These are phyloP conservation scores for Mandrillus leucophaeus DNA, from an alignment of 2,113 vertebrate species.

Conservation along the genomic window DNA sequence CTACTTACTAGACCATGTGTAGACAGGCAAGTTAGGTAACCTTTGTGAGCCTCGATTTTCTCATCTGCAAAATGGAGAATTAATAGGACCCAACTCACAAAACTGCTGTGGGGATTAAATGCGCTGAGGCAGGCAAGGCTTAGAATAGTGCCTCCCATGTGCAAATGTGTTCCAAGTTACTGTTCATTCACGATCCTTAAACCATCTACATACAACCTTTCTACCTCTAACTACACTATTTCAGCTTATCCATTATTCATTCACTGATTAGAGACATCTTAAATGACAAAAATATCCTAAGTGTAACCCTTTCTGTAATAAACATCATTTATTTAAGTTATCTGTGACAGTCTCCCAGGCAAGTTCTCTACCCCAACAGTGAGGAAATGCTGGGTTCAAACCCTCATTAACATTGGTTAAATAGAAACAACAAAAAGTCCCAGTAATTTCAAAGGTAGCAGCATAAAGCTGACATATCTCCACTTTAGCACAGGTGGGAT, in stretches of 20 bases:
- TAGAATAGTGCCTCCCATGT: neutral
- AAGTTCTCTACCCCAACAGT: neutral
- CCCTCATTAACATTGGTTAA: neutral
- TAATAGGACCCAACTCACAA: neutral
- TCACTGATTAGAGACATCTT: neutral
- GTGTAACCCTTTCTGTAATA: neutral
- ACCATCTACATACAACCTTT: neutral
- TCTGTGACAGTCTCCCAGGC: neutral
- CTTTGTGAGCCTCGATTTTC: neutral
- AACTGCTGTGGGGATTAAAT: neutral
- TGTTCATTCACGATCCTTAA: neutral
- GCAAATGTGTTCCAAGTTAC: neutral
- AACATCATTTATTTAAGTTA: neutral
- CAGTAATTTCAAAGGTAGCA: neutral
- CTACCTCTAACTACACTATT: neutral
- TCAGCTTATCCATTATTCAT: neutral
- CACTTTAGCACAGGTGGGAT: no score
- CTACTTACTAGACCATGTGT: no score
- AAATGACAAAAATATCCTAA: neutral
- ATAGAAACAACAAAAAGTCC: neutral
- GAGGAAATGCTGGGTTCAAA: neutral
- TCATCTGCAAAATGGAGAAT: neutral
- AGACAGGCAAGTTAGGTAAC: neutral
- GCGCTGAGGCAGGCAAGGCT: accelerated
- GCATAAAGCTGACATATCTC: neutral